These are phyloP conservation scores for Delphinapterus leucas DNA, from an alignment of 2,113 vertebrate genomes.

Conservation along the genomic window DNA sequence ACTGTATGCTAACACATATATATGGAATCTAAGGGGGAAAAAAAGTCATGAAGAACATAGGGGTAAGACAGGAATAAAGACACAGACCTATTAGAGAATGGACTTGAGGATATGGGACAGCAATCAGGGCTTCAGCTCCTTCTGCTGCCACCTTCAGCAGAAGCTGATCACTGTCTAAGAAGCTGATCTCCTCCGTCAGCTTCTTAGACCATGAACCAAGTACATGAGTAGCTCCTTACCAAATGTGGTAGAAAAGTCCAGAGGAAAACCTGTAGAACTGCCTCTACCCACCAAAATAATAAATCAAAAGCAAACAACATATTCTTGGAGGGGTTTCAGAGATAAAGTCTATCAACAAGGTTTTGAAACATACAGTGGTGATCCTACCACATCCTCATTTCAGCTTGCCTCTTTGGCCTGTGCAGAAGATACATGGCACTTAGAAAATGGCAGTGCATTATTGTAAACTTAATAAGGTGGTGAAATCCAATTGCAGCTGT, in stretches of 20 bases:
- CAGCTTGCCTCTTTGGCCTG: not conserved
- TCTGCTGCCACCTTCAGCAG: not conserved
- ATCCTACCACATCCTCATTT: not conserved
- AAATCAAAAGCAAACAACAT: not conserved
- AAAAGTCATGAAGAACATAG: no score
- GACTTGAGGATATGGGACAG: no score
- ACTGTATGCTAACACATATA: no score
- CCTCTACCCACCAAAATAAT: not conserved
- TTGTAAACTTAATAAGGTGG: not conserved
- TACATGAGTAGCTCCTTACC: not conserved
- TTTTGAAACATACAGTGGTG: not conserved
- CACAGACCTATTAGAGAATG: no score
- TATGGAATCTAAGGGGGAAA: no score
- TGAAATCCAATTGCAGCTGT: slow-evolving; percentile 27
- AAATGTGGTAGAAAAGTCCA: not conserved
- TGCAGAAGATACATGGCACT: not conserved
- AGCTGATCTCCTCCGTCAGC: not conserved
- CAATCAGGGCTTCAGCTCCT: not conserved
- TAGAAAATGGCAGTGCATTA: slow-evolving; percentile 1
- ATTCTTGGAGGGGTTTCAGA: not conserved
- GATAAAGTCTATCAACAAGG: not conserved
- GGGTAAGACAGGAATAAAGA: no score
- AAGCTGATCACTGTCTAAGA: no score
- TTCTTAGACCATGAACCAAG: not conserved
- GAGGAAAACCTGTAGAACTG: not conserved